phyloP scores from a whole-genome alignment of 2,113 vertebrate species.

The Thymallus thymallus region DNA sequence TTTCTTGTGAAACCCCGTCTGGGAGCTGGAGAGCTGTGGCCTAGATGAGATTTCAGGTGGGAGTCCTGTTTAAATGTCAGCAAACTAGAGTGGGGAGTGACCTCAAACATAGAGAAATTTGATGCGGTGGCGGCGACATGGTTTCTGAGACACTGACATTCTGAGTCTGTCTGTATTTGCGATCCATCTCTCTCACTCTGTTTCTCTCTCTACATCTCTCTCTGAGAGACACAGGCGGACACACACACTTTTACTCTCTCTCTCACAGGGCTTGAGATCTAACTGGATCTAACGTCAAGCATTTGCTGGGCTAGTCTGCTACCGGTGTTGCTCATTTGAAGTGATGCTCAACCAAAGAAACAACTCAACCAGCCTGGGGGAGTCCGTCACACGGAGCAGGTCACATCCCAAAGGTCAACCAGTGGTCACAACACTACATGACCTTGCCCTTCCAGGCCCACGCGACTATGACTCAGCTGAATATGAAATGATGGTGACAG shows the following conservation, averaged over 20 bases:
- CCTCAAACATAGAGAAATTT: conserved; percentile 3
- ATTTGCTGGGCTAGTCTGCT: neutral
- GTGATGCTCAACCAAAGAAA: neutral
- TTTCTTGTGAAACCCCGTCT: neutral
- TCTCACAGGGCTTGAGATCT: neutral
- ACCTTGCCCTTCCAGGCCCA: too few species aligned
- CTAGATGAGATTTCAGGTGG: neutral
- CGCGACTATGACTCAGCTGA: neutral
- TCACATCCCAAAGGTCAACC: neutral
- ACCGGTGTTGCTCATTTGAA: neutral
- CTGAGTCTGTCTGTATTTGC: neutral
- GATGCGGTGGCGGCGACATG: neutral
- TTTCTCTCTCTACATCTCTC: neutral
- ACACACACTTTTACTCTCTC: neutral
- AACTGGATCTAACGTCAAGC: neutral
- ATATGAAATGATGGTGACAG: neutral
- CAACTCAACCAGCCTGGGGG: neutral
- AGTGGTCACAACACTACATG: neutral
- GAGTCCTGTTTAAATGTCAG: conserved; percentile 11
- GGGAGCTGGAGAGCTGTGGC: neutral
- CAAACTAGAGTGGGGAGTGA: neutral
- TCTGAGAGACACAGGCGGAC: neutral
- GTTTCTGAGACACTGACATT: neutral
- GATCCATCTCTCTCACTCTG: neutral
- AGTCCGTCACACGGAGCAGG: too few species aligned